A percentile compares a stretch with the other conserved stretches of the same genome.
Conservation (phyloP, 2,888 invertebrate genomes). For the Pachydiplax longipennis region DNA sequence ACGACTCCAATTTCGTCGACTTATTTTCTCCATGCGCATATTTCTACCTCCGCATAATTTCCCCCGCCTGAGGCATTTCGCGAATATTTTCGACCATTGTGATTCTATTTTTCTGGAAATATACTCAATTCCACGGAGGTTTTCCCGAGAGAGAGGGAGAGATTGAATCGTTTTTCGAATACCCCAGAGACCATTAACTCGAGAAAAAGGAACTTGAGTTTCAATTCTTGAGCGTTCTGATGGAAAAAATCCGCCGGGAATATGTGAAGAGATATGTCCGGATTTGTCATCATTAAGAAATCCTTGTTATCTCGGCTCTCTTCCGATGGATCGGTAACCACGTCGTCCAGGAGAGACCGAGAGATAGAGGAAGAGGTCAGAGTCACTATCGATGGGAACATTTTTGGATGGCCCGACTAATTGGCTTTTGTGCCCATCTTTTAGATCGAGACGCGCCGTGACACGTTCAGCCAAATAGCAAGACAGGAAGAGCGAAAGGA, state of each 20-base stretch:
- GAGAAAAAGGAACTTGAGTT: not conserved
- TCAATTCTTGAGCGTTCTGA: not conserved
- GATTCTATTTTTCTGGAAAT: not conserved
- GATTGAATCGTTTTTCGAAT: not conserved
- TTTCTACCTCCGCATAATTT: not conserved
- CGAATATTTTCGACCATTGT: not conserved
- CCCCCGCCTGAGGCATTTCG: not conserved
- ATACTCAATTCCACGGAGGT: not conserved
- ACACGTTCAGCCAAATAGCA: not conserved
- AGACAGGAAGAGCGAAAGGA: not conserved
- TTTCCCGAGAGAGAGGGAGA: not conserved
- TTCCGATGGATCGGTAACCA: not conserved
- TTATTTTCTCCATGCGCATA: not conserved
- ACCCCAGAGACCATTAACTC: not conserved
- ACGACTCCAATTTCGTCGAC: not conserved
- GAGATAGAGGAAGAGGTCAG: not conserved
- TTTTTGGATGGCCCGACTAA: conserved; percentile 36
- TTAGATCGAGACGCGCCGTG: conserved; percentile 12
- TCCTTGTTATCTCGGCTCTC: conserved; percentile 37
- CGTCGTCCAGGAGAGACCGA: not conserved
- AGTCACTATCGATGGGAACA: conserved; percentile 22
- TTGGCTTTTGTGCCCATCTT: conserved; percentile 32
- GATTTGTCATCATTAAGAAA: conserved; percentile 45
- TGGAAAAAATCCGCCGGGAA: not conserved
- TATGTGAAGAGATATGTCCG: conserved; percentile 28